These are phyloP conservation scores for Oreocharis arfaki DNA, from an alignment of 2,113 vertebrate genomes.

Conservation along the genomic window DNA sequence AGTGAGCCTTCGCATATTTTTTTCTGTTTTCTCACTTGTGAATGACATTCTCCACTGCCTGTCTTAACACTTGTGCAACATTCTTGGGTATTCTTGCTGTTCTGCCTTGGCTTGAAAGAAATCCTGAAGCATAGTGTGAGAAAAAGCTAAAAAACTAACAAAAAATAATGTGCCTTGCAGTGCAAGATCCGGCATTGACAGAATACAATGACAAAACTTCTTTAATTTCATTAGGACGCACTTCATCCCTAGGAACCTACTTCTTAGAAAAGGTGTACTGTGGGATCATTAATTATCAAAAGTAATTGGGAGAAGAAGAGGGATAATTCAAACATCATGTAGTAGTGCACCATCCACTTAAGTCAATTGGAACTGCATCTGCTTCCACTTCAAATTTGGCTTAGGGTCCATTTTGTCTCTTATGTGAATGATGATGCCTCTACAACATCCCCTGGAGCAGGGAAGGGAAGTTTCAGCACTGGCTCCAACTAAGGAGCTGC, in stretches of 20 bases:
- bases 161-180: background rate
- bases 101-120: background rate
- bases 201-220: background rate
- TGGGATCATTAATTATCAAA: conserved; percentile 56
- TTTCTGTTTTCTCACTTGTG: background rate
- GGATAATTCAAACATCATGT: conserved; percentile 31
- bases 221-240: background rate
- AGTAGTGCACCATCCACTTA: conserved; percentile 45
- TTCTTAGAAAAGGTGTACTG: conserved; percentile 40
- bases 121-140: background rate
- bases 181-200: background rate
- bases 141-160: background rate
- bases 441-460: background rate
- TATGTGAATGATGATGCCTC: background rate
- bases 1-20: background rate
- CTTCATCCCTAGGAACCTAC: conserved; percentile 32
- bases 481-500: background rate
- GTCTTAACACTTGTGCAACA: background rate
- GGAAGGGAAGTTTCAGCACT: background rate
- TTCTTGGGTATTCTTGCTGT: background rate
- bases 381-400: conserved; percentile 57
- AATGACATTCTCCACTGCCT: background rate
- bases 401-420: conserved; percentile 36
- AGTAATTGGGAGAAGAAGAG: conserved; percentile 31
- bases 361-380: conserved; percentile 57